phyloP scores from a whole-genome alignment of 2,888 invertebrate species.

The Limnephilus marmoratus region DNA sequence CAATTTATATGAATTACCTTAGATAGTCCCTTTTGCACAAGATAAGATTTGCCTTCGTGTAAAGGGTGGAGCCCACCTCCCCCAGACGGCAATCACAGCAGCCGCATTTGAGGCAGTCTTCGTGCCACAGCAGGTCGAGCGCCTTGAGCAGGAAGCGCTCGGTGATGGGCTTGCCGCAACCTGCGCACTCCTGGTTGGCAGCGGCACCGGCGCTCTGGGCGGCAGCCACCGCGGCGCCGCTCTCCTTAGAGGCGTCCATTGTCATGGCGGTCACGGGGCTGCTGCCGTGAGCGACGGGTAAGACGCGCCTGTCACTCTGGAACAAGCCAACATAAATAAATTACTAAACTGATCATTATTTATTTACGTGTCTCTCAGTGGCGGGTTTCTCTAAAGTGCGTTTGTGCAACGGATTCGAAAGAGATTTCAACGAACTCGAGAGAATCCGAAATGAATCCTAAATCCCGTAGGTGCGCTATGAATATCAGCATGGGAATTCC shows the following conservation, averaged over 20 bases:
- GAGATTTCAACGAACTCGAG: too few relatives aligned
- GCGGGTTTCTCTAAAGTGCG: too few relatives aligned
- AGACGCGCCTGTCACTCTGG: conserved; percentile 76
- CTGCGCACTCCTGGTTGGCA: conserved; percentile 86
- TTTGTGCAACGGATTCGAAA: too few relatives aligned
- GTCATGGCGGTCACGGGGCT: conserved; percentile 81
- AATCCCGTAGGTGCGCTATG: too few relatives aligned
- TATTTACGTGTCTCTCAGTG: too few relatives aligned
- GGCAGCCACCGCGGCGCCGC: conserved; percentile 72
- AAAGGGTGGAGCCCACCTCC: conserved; percentile 96
- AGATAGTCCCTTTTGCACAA: conserved; percentile 97
- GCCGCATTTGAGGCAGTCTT: conserved; percentile 97
- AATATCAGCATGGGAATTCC: too few relatives aligned
- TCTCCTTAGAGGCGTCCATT: conserved; percentile 92
- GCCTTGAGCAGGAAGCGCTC: conserved; percentile 95
- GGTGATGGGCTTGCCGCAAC: conserved; percentile 95
- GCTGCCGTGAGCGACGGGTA: conserved; percentile 75
- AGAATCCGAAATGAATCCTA: too few relatives aligned
- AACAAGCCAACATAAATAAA: conserved; percentile 43
- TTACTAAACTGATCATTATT: neutral
- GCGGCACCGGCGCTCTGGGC: conserved; percentile 70
- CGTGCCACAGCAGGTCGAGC: conserved; percentile 96
- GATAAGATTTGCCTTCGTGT: conserved; percentile 96
- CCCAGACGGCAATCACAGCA: conserved; percentile 98
- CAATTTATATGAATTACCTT: conserved; percentile 77